These are phyloP conservation scores for Petroica traversi DNA, from an alignment of 2,113 vertebrate species.

Conservation along the genomic window DNA sequence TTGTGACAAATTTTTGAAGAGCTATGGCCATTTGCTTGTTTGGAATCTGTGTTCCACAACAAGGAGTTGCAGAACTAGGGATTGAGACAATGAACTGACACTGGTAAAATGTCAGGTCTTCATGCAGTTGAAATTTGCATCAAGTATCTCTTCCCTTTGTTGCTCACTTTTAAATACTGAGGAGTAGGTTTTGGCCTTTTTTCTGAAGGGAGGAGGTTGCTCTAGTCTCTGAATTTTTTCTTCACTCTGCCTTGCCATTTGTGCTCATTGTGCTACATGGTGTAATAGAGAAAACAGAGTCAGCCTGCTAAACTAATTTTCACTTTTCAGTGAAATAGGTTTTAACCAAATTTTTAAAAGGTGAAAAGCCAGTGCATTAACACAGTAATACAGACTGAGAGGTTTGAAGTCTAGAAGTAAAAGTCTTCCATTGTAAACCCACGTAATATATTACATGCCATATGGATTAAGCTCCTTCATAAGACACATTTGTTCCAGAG, in stretches of 20 bases:
- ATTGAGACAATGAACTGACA: not conserved
- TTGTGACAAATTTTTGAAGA: not conserved
- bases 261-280: constrained; percentile 32
- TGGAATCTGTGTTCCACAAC: not conserved
- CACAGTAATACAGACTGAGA: not conserved
- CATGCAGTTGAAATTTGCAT: not conserved
- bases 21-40: not conserved
- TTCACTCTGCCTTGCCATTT: constrained; percentile 50
- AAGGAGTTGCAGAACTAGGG: not conserved
- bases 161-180: constrained; percentile 1
- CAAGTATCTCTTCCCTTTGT: not conserved
- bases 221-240: not conserved
- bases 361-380: constrained; percentile 48
- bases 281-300: constrained; percentile 48
- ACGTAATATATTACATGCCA: not conserved
- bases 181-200: not conserved
- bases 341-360: constrained; percentile 38
- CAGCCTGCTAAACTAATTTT: constrained; percentile 55
- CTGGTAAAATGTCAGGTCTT: not conserved
- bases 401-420: not conserved
- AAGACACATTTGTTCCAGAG: constrained; percentile 40
- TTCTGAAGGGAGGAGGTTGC: constrained; percentile 20
- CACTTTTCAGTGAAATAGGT: constrained; percentile 41
- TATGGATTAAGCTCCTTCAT: not conserved
- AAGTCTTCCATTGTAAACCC: not conserved